Percentiles rank a stretch among this genome's conserved stretches.
phyloP scores from a whole-genome alignment of 2,888 invertebrate genomes.

The Xestia rhomboidea region DNA sequence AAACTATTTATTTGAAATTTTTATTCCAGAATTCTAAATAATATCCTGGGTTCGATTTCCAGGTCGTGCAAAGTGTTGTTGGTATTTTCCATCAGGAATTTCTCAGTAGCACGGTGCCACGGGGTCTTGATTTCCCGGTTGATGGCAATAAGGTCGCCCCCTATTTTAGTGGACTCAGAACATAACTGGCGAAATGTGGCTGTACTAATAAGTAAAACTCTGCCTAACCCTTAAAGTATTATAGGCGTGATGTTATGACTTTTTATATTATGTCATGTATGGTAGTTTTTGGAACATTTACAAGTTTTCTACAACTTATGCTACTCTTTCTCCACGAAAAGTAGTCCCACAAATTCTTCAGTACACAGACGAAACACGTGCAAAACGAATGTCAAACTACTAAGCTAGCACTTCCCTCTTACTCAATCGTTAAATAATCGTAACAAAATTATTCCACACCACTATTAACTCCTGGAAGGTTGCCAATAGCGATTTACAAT shows the following conservation, averaged over 20 bases:
- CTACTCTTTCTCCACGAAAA: not conserved
- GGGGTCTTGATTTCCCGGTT: not conserved
- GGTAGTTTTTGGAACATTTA: not conserved
- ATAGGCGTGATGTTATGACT: not conserved
- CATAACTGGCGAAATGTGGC: not conserved
- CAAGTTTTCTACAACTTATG: not conserved
- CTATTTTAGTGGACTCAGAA: no score
- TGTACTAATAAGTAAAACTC: not conserved
- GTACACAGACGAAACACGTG: not conserved
- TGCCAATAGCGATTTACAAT: constrained; percentile 58
- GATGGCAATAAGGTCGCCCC: not conserved
- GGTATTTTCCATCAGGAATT: not conserved
- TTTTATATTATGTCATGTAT: not conserved
- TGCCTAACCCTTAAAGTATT: not conserved
- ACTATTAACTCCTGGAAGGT: constrained; percentile 39
- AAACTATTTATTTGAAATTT: not conserved
- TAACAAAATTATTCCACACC: constrained; percentile 16
- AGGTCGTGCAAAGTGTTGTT: not conserved
- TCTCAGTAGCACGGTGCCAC: not conserved
- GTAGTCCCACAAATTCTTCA: not conserved
- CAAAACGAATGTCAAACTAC: not conserved
- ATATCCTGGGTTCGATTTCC: no score
- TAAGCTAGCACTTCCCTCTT: not conserved
- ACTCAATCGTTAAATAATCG: constrained; percentile 10
- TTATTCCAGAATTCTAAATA: not conserved